These are phyloP conservation scores for Neodiprion fabricii DNA, from an alignment of 1,140 invertebrate genomes.

Conservation along the genomic window DNA sequence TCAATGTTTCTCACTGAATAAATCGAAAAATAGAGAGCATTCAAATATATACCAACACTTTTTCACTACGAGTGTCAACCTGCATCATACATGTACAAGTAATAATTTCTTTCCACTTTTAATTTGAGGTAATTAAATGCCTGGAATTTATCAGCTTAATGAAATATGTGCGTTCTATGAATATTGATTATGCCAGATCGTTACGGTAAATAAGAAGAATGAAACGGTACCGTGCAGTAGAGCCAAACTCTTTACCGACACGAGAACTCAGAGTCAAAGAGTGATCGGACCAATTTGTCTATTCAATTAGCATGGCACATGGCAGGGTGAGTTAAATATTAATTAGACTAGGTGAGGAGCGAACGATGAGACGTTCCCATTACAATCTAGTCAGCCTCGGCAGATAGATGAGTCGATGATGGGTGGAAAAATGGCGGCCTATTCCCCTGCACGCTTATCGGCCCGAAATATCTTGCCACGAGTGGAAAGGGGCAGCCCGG, in stretches of 20 bases:
- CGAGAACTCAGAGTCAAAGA: neutral
- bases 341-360: slow-evolving; percentile 1
- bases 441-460: neutral
- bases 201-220: neutral
- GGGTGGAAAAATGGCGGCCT: neutral
- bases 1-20: too few species aligned
- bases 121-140: too few species aligned
- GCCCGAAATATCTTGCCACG: neutral
- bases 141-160: too few species aligned
- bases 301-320: neutral
- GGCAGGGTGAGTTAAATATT: neutral
- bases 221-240: neutral
- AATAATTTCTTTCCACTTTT: too few species aligned
- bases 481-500: neutral
- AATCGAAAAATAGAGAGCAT: too few species aligned
- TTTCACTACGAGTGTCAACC: too few species aligned
- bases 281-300: neutral
- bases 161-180: too few species aligned
- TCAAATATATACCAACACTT: too few species aligned
- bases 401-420: slow-evolving; percentile 1
- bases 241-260: neutral
- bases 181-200: too few species aligned
- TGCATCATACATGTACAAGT: too few species aligned
- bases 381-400: slow-evolving; percentile 7
- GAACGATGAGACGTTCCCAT: neutral